Base-by-base conservation (phyloP, 2,888 invertebrate genomes). In the Caradrina clavipalpis region DNA sequence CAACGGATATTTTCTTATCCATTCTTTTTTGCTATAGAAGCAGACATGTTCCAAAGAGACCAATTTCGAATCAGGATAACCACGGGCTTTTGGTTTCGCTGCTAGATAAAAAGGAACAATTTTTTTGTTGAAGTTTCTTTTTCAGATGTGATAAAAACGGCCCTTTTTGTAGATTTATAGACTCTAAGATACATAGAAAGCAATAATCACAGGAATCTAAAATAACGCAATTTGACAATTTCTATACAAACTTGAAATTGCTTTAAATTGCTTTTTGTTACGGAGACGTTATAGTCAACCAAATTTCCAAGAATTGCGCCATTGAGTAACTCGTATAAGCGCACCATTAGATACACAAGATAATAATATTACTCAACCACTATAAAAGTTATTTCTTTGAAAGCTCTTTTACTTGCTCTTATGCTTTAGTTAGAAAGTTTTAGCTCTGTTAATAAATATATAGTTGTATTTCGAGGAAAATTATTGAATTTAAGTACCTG, bases 401-500 rank as follows among this genome's bases (percentile, higher is more conserved):
- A 70, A 74, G 65, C 68, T 55, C 60, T 71, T 69, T 62, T 62
- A 69, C 59, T 63, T 78, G 58, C 57, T 55, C 63, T 63, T 76
- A 72, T 74, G 74, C 77, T 80, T 70, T 57, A 56, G 67, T 61
- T 72, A 19, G 55, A 76, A 78, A 83, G 57, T 82, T 80, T 49
- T 54, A 66, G 45, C 54, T 72, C 49, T 8, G 57, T 50, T 49
- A 57, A 51, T 35, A 8, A 8, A 0, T 64, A 57, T 69, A 72
- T 39, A 54, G 53, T 53, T 62, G 56, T 58, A 26, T 64, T 55
- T 31, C 17, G 47, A 15, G 8, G 21, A 26, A 67, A 57, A 49
- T 21, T 21, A 47, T 8, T 35, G 7, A 35, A 35, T 35, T 35
- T 35, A 8, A n/a, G n/a, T n/a, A n/a, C 31, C 31, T 31, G 7